phyloP scores from a whole-genome alignment of 2,888 invertebrate genomes.

The Napeogenes inachia region DNA sequence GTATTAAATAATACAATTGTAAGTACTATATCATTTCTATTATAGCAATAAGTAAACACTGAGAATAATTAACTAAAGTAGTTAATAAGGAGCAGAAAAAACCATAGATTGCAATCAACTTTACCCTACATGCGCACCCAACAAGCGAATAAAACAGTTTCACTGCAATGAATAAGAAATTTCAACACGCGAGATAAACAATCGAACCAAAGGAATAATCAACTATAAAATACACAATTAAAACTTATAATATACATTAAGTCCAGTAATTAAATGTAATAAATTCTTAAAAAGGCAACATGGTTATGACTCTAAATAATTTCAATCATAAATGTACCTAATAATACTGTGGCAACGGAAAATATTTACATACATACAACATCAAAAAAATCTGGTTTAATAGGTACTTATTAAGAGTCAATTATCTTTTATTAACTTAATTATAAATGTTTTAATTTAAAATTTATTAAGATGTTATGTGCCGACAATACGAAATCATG shows the following conservation, averaged over 20 bases:
- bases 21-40: too few relatives aligned
- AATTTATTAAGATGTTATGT: slow-evolving; percentile 24
- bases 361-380: too few relatives aligned
- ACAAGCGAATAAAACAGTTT: slow-evolving; percentile 31
- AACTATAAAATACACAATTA: slow-evolving; percentile 26
- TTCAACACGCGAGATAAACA: slow-evolving; percentile 39
- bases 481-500: slow-evolving; percentile 21
- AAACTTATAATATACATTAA: too few relatives aligned
- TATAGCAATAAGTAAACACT: not conserved
- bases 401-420: too few relatives aligned
- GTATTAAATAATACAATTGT: too few relatives aligned
- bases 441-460: slow-evolving; percentile 2
- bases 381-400: too few relatives aligned
- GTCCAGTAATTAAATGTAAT: too few relatives aligned
- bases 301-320: too few relatives aligned
- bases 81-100: slow-evolving; percentile 20
- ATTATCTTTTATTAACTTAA: not conserved
- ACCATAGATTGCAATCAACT: slow-evolving; percentile 28
- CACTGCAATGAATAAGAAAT: slow-evolving; percentile 28
- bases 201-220: slow-evolving; percentile 40
- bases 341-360: too few relatives aligned
- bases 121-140: slow-evolving; percentile 30
- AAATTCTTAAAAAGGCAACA: too few relatives aligned
- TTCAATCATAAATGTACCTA: too few relatives aligned
- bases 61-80: not conserved